Evolutionary conservation across 2,888 invertebrate species (phyloP).

Genomic region (Osedax frankpressi): DNA sequence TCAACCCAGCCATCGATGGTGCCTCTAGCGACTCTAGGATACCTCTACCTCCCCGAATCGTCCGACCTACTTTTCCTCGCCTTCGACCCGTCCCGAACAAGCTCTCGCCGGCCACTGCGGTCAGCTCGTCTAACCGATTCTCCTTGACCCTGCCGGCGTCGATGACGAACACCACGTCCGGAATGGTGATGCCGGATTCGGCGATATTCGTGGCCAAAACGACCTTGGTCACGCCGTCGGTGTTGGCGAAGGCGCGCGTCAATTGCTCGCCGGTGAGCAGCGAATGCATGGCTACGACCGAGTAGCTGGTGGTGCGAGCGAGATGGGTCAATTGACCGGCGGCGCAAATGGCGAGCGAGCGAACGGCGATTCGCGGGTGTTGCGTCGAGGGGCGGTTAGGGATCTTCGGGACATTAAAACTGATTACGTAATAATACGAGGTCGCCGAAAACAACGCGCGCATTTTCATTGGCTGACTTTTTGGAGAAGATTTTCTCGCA

Average conservation of each 20-base stretch:
- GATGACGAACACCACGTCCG: constrained; percentile 43
- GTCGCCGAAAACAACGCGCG: too few relatives aligned
- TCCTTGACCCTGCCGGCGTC: constrained; percentile 43
- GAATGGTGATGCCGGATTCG: constrained; percentile 44
- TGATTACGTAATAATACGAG: too few relatives aligned
- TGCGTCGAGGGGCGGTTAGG: too few relatives aligned
- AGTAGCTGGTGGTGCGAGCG: constrained; percentile 30
- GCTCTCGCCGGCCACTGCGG: neutral
- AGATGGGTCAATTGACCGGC: too few relatives aligned
- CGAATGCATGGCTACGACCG: constrained; percentile 39
- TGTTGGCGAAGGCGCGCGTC: constrained; percentile 34
- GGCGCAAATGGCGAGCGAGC: too few relatives aligned
- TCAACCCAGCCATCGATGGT: too few relatives aligned
- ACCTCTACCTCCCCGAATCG: neutral
- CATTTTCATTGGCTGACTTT: too few relatives aligned
- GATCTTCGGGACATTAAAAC: too few relatives aligned
- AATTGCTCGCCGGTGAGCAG: constrained; percentile 41
- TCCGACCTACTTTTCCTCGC: neutral
- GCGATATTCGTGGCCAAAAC: constrained; percentile 44
- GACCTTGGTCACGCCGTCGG: constrained; percentile 36
- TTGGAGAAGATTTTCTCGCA: constrained; percentile 35
- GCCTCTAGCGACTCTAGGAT: neutral
- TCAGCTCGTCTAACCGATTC: constrained; percentile 38
- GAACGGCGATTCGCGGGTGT: too few relatives aligned
- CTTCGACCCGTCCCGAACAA: neutral